phyloP scores from a whole-genome alignment of 1,140 invertebrate genomes.

The Ostrea edulis region DNA sequence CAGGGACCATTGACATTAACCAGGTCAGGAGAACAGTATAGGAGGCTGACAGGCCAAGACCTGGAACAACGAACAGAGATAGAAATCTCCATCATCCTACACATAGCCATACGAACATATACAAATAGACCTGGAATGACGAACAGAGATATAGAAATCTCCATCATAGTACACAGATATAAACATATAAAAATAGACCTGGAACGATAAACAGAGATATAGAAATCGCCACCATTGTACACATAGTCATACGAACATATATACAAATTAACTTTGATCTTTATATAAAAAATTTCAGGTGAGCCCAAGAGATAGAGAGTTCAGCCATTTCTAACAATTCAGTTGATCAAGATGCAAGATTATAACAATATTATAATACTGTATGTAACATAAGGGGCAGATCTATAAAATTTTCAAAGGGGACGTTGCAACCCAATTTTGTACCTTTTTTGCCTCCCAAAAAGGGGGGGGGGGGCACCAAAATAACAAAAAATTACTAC shows the following conservation, averaged over 20 bases:
- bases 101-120: neutral
- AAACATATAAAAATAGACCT: conserved; percentile 61
- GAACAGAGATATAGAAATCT: neutral
- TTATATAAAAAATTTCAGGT: too few relatives aligned
- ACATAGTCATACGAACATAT: neutral
- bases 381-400: too few relatives aligned
- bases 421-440: too few relatives aligned
- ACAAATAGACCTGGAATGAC: conserved; percentile 63
- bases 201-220: neutral
- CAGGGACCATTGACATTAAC: conserved; percentile 74
- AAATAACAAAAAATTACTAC: too few relatives aligned
- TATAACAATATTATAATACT: too few relatives aligned
- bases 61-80: conserved; percentile 49
- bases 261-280: too few relatives aligned
- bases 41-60: conserved; percentile 72
- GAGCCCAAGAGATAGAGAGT: too few relatives aligned
- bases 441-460: too few relatives aligned
- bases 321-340: too few relatives aligned
- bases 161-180: neutral
- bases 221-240: neutral
- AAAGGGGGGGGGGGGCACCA: too few relatives aligned
- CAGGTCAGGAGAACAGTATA: conserved; percentile 75
- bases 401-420: too few relatives aligned
- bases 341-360: too few relatives aligned
- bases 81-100: neutral